phyloP scores from a whole-genome alignment of 2,888 invertebrate genomes.

The Oligia latruncula region DNA sequence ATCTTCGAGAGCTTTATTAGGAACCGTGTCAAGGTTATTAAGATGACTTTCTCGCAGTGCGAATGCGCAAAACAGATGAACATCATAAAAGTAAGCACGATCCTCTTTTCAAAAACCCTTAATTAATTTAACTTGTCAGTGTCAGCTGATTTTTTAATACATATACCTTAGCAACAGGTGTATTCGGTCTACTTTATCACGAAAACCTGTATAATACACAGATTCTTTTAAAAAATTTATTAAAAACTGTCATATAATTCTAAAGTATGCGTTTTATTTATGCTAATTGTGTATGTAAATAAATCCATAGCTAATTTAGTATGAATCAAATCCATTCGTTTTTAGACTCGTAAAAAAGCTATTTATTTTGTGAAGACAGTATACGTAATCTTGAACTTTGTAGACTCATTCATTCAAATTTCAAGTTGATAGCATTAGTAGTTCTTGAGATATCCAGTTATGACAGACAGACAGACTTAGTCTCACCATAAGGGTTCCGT shows the following conservation, averaged over 20 bases:
- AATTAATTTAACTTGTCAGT: background rate
- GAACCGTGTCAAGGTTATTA: conserved; percentile 44
- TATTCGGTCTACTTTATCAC: background rate
- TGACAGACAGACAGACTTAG: no score
- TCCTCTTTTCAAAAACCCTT: background rate
- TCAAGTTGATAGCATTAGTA: no score
- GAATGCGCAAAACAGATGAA: conserved; percentile 24
- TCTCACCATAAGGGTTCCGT: no score
- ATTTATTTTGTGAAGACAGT: conserved; percentile 21
- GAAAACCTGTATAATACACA: background rate
- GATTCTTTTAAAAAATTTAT: background rate
- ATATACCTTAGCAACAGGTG: background rate
- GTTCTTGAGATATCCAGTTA: no score
- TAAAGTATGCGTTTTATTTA: background rate
- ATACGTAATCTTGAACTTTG: conserved; percentile 41
- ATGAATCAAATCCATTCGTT: conserved; percentile 16
- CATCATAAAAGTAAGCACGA: background rate
- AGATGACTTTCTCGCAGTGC: background rate
- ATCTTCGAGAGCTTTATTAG: conserved; percentile 26
- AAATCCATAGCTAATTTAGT: conserved; percentile 4
- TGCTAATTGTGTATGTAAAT: conserved; percentile 21
- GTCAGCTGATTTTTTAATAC: conserved; percentile 10
- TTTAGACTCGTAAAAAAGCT: conserved; percentile 20
- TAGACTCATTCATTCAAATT: conserved; percentile 3
- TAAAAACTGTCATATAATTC: background rate